A percentile compares a stretch with the other conserved stretches of the same genome.
phyloP scores from a whole-genome alignment of 2,113 vertebrate species.

The Planiliza haematocheilus region DNA sequence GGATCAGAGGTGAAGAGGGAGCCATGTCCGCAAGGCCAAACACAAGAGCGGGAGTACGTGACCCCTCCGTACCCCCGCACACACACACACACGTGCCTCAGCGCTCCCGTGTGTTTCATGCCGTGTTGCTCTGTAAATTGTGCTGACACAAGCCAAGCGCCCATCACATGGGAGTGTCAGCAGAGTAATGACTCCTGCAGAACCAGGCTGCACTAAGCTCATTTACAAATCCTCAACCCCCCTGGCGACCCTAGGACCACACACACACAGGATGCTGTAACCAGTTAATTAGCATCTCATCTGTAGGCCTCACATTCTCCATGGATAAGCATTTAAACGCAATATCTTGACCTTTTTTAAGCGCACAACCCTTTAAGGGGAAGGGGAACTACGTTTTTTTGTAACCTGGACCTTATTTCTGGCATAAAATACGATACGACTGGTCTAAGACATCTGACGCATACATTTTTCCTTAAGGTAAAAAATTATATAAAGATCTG shows the following conservation, averaged over 20 bases:
- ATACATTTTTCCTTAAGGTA: no score
- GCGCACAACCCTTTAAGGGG: neutral
- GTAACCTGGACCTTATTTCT: no score
- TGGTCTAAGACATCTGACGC: no score
- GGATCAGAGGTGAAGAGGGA: conserved; percentile 37
- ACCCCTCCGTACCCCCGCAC: neutral
- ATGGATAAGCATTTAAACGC: conserved; percentile 28
- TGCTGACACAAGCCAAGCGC: conserved; percentile 61
- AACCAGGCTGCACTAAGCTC: conserved; percentile 34
- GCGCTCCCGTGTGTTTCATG: conserved; percentile 6
- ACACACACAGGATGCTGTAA: conserved; percentile 23
- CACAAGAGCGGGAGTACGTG: conserved; percentile 8
- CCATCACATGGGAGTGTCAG: conserved; percentile 41
- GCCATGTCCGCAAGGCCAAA: conserved; percentile 24
- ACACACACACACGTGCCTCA: neutral
- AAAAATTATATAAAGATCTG: no score
- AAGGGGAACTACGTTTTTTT: no score
- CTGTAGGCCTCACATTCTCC: neutral
- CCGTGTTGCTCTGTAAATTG: conserved; percentile 44
- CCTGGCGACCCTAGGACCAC: conserved; percentile 6
- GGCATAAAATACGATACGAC: no score
- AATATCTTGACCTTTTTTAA: conserved; percentile 42
- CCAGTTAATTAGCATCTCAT: conserved; percentile 46
- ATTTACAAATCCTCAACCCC: conserved; percentile 54
- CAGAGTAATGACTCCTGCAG: conserved; percentile 35